Evolutionary conservation across 2,113 vertebrate genomes (phyloP).

Genomic region (Pundamilia nyererei): DNA sequence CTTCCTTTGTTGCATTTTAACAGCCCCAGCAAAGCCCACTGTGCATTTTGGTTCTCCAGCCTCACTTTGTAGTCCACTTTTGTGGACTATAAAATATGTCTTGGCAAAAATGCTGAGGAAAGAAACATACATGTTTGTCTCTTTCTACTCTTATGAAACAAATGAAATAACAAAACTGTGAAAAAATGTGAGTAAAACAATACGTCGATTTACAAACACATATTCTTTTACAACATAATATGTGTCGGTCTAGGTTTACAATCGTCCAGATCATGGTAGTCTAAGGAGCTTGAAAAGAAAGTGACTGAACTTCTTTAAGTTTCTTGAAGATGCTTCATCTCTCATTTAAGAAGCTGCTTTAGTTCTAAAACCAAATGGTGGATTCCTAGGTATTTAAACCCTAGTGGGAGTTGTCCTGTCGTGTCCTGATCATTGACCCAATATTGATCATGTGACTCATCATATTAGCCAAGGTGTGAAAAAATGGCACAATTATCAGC

Average conservation of each 20-base stretch:
- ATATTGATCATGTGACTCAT: not conserved
- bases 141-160: not conserved
- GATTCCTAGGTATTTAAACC: not conserved
- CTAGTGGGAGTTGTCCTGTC: not conserved
- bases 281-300: not conserved
- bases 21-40: not conserved
- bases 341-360: not conserved
- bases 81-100: not conserved
- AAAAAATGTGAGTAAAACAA: not conserved
- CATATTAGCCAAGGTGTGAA: not conserved
- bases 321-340: not conserved
- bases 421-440: not conserved
- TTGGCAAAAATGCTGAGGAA: not conserved
- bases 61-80: not conserved
- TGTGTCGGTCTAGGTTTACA: not conserved
- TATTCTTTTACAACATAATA: not conserved
- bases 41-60: conserved; percentile 10
- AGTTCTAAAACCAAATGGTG: not conserved
- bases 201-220: not conserved
- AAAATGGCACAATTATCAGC: not conserved
- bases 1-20: conserved; percentile 42
- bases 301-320: not conserved
- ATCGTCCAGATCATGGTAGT: not conserved
- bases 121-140: not conserved
- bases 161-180: not conserved